These are phyloP conservation scores for Phylloscopus collybita DNA, from an alignment of 2,797 vertebrate species.

Conservation along the genomic window DNA sequence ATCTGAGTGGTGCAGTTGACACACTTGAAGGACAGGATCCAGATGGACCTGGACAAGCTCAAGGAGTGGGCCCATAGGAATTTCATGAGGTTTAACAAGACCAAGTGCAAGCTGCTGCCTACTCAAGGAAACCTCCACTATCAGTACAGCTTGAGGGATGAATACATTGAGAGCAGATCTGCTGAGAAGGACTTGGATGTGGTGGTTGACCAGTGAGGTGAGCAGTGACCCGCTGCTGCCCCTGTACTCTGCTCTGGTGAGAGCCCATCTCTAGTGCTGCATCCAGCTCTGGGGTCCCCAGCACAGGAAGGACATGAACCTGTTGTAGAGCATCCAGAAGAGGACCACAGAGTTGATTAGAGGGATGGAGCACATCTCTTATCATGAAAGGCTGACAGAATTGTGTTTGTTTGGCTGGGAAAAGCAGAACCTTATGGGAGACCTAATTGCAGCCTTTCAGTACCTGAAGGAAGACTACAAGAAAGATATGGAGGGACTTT, in stretches of 20 bases:
- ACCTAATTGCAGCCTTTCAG: not conserved
- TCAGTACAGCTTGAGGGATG: not conserved
- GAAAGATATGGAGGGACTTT: not conserved
- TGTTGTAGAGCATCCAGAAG: not conserved
- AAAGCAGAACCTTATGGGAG: not conserved
- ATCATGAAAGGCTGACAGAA: not conserved
- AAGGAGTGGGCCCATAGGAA: not conserved
- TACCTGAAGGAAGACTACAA: not conserved
- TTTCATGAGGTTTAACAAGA: not conserved
- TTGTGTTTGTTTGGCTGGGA: not conserved
- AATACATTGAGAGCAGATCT: not conserved
- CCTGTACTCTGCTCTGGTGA: not conserved
- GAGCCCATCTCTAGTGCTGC: not conserved
- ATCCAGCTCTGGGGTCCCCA: not conserved
- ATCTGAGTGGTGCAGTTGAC: not conserved
- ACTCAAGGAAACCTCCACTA: fast-evolving
- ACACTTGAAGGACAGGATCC: not conserved
- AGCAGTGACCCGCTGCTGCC: not conserved
- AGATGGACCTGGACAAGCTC: not conserved
- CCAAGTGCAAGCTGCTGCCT: not conserved
- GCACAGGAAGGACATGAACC: not conserved
- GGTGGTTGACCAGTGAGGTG: not conserved
- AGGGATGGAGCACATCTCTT: not conserved
- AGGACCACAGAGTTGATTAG: not conserved
- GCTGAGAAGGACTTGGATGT: not conserved